These are phyloP conservation scores for Hirtodrosophila duncani DNA, from an alignment of 2,888 invertebrate species.

Conservation along the genomic window DNA sequence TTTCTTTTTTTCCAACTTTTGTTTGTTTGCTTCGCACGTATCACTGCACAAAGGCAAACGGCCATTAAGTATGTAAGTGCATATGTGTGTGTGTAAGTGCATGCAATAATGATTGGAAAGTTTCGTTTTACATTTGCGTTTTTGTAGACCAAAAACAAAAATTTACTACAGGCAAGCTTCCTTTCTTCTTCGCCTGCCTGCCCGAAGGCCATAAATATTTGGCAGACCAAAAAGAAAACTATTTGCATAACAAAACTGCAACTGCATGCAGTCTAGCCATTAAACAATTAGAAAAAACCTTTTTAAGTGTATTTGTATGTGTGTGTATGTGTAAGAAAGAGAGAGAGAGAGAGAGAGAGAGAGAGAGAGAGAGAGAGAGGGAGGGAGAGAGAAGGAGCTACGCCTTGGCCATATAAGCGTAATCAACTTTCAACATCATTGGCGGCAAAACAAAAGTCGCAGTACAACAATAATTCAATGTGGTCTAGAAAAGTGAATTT, in stretches of 20 bases:
- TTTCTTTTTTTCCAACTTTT: conserved; percentile 49
- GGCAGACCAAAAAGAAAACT: conserved; percentile 47
- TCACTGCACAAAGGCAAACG: conserved; percentile 64
- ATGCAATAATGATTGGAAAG: conserved; percentile 69
- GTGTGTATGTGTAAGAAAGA: conserved; percentile 10
- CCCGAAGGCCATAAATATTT: conserved; percentile 63
- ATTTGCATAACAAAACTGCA: conserved; percentile 73
- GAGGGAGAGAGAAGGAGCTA: conserved; percentile 41
- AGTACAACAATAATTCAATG: conserved; percentile 14
- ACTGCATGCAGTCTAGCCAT: conserved; percentile 65
- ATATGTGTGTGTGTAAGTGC: conserved; percentile 18
- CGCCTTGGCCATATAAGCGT: conserved; percentile 67
- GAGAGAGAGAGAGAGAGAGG: not conserved
- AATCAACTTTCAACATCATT: conserved; percentile 61
- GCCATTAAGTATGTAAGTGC: conserved; percentile 50
- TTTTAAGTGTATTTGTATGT: conserved; percentile 36
- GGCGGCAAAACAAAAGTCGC: conserved; percentile 33
- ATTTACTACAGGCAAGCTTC: conserved; percentile 59
- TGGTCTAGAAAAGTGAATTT: too few species aligned
- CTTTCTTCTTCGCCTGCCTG: too few species aligned
- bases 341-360: not conserved
- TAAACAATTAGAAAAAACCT: conserved; percentile 74
- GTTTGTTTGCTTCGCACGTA: conserved; percentile 58
- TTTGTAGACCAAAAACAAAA: conserved; percentile 16
- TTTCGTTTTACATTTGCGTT: conserved; percentile 55